These are phyloP conservation scores for Drosophila murphyi DNA, from an alignment of 1,140 invertebrate species.

Conservation along the genomic window DNA sequence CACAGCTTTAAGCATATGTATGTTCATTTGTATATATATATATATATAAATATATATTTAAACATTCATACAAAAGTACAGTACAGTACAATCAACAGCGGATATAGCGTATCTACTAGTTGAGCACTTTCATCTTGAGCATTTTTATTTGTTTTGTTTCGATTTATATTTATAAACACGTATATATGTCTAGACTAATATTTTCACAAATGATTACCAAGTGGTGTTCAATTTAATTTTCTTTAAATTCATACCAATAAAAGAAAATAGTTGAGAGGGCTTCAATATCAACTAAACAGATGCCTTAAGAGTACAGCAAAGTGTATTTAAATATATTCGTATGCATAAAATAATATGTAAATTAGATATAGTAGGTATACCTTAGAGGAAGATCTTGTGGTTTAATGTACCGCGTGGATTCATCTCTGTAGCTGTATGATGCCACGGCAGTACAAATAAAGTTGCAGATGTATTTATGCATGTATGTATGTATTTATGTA, in stretches of 20 bases:
- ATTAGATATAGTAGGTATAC: constrained; percentile 6
- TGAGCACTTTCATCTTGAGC: background rate
- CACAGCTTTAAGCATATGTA: background rate
- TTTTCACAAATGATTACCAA: constrained; percentile 13
- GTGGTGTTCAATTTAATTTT: constrained; percentile 7
- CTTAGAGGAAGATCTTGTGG: constrained; percentile 13
- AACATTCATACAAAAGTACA: background rate
- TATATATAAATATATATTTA: background rate
- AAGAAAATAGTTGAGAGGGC: background rate
- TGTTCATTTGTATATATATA: background rate
- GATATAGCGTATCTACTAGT: background rate
- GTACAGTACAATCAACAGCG: background rate
- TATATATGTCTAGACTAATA: constrained; percentile 4
- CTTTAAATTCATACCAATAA: background rate
- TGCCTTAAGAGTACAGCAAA: background rate
- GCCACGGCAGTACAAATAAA: constrained; percentile 6
- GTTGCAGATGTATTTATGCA: background rate
- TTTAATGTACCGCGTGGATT: constrained; percentile 10
- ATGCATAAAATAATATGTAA: constrained; percentile 7
- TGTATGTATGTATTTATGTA: background rate
- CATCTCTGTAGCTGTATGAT: background rate
- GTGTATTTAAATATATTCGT: background rate
- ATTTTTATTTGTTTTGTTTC: constrained; percentile 15
- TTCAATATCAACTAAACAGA: background rate
- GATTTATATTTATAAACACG: constrained; percentile 26